A percentile compares a stretch with the other conserved stretches of the same genome.
phyloP scores from a whole-genome alignment of 2,888 invertebrate genomes.

The Odontocolon sp. region DNA sequence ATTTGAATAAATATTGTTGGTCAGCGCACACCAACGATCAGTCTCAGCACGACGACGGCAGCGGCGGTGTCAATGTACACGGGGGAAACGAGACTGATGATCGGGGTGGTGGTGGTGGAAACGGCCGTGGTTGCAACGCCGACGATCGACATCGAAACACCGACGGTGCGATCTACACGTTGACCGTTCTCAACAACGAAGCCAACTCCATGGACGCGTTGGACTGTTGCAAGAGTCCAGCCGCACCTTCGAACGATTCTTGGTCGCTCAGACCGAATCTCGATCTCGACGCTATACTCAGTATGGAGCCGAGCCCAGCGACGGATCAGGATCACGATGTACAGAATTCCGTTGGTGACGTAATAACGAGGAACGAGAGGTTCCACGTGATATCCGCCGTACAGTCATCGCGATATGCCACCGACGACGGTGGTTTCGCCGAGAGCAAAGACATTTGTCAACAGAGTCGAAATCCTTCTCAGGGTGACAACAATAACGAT shows the following conservation, averaged over 20 bases:
- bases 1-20: slow-evolving; percentile 93
- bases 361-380: slow-evolving; percentile 79
- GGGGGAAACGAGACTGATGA: slow-evolving; percentile 82
- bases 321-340: slow-evolving; percentile 82
- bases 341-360: slow-evolving; percentile 84
- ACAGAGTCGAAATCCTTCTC: slow-evolving; percentile 58
- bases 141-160: slow-evolving; percentile 80
- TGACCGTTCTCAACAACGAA: slow-evolving; percentile 92
- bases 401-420: slow-evolving; percentile 82
- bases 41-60: too few species aligned
- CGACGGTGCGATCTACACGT: slow-evolving; percentile 88
- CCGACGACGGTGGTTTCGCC: slow-evolving; percentile 90
- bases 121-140: slow-evolving; percentile 65
- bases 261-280: slow-evolving; percentile 86
- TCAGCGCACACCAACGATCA: slow-evolving; percentile 81
- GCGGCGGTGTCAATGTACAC: slow-evolving; percentile 81
- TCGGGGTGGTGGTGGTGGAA: slow-evolving; percentile 81
- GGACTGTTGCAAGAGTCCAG: slow-evolving; percentile 80
- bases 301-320: slow-evolving; percentile 84
- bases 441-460: slow-evolving; percentile 84
- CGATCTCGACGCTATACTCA: slow-evolving; percentile 91
- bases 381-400: slow-evolving; percentile 70
- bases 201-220: slow-evolving; percentile 79
- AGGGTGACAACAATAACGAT: slow-evolving; percentile 88
- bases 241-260: slow-evolving; percentile 84